Evolutionary conservation across 2,113 vertebrate genomes (phyloP), one percentile per base, ranked within the genome.

Genomic region (Rhabdornis inornatus): DNA sequence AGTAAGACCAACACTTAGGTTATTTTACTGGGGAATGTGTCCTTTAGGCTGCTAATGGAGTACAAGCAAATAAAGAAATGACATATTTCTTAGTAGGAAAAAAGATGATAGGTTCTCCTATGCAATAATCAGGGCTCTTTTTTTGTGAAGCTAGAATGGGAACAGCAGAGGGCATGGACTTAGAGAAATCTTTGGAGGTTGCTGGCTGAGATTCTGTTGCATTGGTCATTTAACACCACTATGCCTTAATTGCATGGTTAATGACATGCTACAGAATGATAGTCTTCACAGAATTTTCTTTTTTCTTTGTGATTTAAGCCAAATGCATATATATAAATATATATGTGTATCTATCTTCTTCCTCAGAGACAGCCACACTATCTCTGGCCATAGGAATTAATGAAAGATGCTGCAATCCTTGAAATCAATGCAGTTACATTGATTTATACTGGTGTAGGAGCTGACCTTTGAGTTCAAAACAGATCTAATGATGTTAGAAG

Each of bases 391-490:
- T 42, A 83, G 52, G 64, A 95, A 95, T 78, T 94, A 96, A 91
- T 89, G 85, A 93, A 95, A 94, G 82, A 83, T 44, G 53, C 35
- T 60, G 45, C 83, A 84, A 59, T 89, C 74, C 77, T 94, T 79
- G 95, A 74, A 94, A 96, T 96, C 94, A 92, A 96, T 96, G 76
- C 53, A 57, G 61, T 78, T 90, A 87, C 88, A 94, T 96, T 87
- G 93, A 95, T 97, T 93, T 87, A 64, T 84, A 56, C 88, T 61
- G 37, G 83, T 80, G 85, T 81, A 90, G 52, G 52, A 92, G 39
- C 88, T 94, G 90, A 93, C 90, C 92, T 94, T 94, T 96, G 86
- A 89, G 83, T 94, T 95, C 76, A 90, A 97, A 95, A 94, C 75
- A 89, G 81, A 93, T 57, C 69, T 85, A 93, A 93, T 78, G 85